Evolutionary conservation across 2,888 invertebrate genomes (phyloP), one percentile per base, ranked within the genome.

Genomic region (Thymelicus lineola): DNA sequence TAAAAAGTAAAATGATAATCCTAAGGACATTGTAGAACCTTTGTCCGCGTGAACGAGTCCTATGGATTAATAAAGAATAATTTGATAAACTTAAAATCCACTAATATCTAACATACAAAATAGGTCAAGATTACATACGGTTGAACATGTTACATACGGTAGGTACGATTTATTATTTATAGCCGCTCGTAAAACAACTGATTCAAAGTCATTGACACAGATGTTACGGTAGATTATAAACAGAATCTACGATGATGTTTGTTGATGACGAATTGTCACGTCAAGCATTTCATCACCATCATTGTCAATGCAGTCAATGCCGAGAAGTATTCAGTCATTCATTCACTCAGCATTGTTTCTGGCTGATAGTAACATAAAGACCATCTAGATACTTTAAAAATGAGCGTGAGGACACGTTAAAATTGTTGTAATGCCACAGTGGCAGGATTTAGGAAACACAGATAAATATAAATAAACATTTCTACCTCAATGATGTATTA

Each of bases 141-240:
- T 76, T 42, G 42, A 46, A 45, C 57, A 58, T 73, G 73, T 73
- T 73, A 74, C 77, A 71, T 70, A 73, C 74, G 73, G 71, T 60
- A 45, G 9, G 17, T 71, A 68, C 71, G 72, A 72, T 71, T 72
- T 73, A 75, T 76, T 86, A 87, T 88, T 87, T 87, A 88, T 82
- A 81, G 83, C 76, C 73, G 61, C 77, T 75, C 82, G 81, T 88
- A 88, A 89, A 89, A 85, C 82, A 75, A 48, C 66, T 83, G 84
- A 87, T 86, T 83, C 81, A 80, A 70, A 77, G 81, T 77, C 82
- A 89, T 88, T 88, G 87, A 83, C 87, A 88, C 77, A 84, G 79
- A 83, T 87, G 79, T 79, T 73, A 71, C 72, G 71, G 60, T 36
- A 35, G 14, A 15, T 38, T 55, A 35, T 58, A 58, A 58, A 58